Evolutionary conservation across 1,140 invertebrate species (phyloP).

Genomic region (Drosophila erecta): DNA sequence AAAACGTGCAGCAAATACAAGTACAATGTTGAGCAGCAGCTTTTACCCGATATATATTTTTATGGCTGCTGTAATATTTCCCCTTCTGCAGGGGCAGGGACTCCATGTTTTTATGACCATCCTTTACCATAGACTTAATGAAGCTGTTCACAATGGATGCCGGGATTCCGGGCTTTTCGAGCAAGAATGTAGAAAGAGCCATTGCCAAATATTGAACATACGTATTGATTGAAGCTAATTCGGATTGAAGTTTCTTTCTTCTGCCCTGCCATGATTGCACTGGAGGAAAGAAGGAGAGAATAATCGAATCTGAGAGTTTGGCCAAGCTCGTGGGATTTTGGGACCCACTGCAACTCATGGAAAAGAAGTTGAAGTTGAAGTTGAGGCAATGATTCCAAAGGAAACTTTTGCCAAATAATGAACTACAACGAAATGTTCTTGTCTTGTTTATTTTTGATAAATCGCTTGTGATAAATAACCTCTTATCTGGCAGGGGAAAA

Average conservation of each 20-base stretch:
- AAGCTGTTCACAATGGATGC: conserved; percentile 60
- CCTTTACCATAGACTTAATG: conserved; percentile 43
- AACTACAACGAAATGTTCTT: conserved; percentile 12
- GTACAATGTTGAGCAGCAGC: conserved; percentile 46
- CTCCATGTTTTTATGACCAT: conserved; percentile 45
- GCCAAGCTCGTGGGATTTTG: conserved; percentile 13
- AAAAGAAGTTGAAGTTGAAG: not conserved
- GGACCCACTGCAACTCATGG: conserved; percentile 14
- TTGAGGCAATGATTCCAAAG: conserved; percentile 15
- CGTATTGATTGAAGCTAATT: conserved; percentile 47
- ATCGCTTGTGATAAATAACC: conserved; percentile 2
- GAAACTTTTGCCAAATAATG: conserved; percentile 24
- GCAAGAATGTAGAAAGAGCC: conserved; percentile 31
- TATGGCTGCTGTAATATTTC: conserved; percentile 56
- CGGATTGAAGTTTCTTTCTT: conserved; percentile 31
- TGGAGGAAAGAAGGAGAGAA: conserved; percentile 15
- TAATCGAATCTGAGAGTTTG: conserved; percentile 33
- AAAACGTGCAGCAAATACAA: conserved; percentile 63
- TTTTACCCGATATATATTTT: conserved; percentile 47
- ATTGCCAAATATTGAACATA: conserved; percentile 46
- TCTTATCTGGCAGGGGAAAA: not conserved
- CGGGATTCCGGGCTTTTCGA: conserved; percentile 9
- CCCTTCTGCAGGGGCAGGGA: conserved; percentile 2
- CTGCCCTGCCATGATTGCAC: conserved; percentile 26
- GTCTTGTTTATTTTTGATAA: not conserved